Conservation (phyloP, 2,797 vertebrate genomes). For the Poliocrania exsul region DNA sequence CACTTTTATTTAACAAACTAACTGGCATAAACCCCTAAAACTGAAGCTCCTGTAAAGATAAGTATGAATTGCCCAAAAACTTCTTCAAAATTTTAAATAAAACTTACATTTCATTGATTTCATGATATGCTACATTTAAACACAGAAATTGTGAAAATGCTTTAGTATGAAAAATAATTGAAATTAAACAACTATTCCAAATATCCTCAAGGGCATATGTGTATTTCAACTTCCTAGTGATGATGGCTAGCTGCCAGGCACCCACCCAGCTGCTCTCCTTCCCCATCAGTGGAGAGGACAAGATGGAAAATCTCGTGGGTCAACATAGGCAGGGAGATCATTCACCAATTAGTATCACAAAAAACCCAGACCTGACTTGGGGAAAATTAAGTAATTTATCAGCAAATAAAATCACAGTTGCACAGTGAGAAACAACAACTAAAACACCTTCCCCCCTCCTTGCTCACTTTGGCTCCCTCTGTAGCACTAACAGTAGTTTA, state of each 20-base stretch:
- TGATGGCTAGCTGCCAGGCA: background rate
- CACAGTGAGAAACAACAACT: background rate
- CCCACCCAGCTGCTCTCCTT: background rate
- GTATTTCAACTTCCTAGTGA: background rate
- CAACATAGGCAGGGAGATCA: background rate
- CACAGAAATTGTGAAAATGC: background rate
- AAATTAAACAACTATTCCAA: background rate
- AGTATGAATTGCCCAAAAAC: background rate
- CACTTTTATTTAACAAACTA: background rate
- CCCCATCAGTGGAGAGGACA: background rate
- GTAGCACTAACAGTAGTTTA: rapidly evolving
- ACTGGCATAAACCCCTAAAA: background rate
- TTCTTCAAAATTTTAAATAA: background rate
- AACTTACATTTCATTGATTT: background rate
- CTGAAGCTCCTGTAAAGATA: background rate
- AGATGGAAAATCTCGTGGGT: background rate
- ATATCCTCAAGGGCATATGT: background rate
- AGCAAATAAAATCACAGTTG: background rate
- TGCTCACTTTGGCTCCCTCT: background rate
- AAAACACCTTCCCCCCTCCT: rapidly evolving
- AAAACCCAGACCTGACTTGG: background rate
- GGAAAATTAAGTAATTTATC: background rate
- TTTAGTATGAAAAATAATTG: background rate
- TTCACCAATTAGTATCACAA: background rate
- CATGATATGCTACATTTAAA: background rate